phyloP scores from a whole-genome alignment of 2,888 invertebrate species.

The Noctua janthina region DNA sequence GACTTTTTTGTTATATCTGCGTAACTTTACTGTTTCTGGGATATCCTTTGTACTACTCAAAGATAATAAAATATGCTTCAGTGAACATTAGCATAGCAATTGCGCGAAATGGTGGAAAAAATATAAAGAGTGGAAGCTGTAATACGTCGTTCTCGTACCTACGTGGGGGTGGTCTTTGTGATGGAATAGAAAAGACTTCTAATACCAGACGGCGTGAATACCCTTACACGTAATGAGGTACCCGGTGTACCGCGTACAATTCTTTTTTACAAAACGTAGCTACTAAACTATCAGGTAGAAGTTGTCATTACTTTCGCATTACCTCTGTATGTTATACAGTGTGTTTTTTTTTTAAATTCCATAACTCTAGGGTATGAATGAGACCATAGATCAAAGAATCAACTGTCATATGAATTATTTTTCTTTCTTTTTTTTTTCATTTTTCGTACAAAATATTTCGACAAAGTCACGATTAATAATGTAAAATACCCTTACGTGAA shows the following conservation, averaged over 20 bases:
- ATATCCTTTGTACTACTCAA: slow-evolving; percentile 62
- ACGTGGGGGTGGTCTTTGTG: slow-evolving; percentile 48
- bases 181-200: slow-evolving; percentile 51
- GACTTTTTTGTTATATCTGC: slow-evolving; percentile 68
- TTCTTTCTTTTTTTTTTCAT: no score
- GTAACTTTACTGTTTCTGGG: slow-evolving; percentile 61
- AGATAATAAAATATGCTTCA: slow-evolving; percentile 63
- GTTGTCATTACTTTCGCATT: not conserved
- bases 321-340: not conserved
- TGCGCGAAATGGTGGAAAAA: slow-evolving; percentile 45
- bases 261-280: slow-evolving; percentile 17
- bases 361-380: no score
- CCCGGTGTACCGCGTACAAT: slow-evolving; percentile 32
- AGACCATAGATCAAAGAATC: no score
- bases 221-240: slow-evolving; percentile 54
- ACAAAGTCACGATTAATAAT: no score
- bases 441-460: no score
- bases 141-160: slow-evolving; percentile 35
- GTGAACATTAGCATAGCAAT: slow-evolving; percentile 58
- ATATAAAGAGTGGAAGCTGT: slow-evolving; percentile 34
- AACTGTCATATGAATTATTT: no score
- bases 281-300: not conserved
- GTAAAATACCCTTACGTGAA: no score
- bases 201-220: slow-evolving; percentile 47
- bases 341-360: no score